Percentiles rank a stretch among this genome's conserved stretches.
These are phyloP conservation scores for Fregata magnificens DNA, from an alignment of 2,113 vertebrate species.

Conservation along the genomic window DNA sequence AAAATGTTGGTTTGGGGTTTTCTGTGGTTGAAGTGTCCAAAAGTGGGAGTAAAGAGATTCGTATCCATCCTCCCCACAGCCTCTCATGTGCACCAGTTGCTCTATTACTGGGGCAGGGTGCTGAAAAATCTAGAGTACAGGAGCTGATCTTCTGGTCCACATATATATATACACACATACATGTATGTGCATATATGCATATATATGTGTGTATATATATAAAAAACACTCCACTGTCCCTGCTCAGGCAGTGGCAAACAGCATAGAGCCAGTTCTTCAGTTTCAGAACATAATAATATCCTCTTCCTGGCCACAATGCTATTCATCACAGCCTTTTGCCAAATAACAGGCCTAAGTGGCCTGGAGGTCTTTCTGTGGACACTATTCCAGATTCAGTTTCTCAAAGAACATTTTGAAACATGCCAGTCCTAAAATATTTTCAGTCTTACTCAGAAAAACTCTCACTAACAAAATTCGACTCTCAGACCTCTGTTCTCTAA, in stretches of 20 bases:
- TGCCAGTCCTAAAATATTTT: conserved; percentile 36
- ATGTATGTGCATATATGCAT: rapidly evolving
- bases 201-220: no score
- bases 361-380: conserved; percentile 53
- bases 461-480: neutral
- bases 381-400: conserved; percentile 5
- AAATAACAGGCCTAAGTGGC: conserved; percentile 56
- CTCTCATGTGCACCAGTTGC: neutral
- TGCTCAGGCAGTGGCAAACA: neutral
- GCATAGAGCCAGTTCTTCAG: neutral
- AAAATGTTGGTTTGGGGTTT: neutral
- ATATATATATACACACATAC: rapidly evolving
- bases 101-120: neutral
- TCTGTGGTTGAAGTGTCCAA: neutral
- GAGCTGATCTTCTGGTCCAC: neutral
- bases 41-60: neutral
- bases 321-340: conserved; percentile 43
- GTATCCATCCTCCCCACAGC: neutral
- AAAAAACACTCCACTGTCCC: neutral
- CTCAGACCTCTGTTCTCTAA: neutral
- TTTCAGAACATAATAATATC: conserved; percentile 42
- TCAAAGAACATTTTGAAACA: conserved; percentile 37
- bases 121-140: neutral
- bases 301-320: conserved; percentile 26
- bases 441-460: conserved; percentile 28